These are phyloP conservation scores for Ichneumoninae sp. DNA, from an alignment of 2,888 invertebrate genomes.

Conservation along the genomic window DNA sequence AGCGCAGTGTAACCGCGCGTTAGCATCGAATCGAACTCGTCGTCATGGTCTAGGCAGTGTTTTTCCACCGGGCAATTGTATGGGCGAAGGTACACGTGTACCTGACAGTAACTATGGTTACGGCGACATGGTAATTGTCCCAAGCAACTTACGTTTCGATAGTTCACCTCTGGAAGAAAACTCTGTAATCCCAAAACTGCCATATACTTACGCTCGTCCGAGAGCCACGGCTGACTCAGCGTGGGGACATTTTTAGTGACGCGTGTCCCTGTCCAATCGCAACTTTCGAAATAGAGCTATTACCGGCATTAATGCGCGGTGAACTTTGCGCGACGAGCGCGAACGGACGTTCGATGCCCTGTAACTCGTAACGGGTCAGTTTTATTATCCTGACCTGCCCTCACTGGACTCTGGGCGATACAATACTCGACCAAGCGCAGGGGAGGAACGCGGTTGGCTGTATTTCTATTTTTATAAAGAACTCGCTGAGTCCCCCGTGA, in stretches of 20 bases:
- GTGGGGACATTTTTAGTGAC: conserved; percentile 19
- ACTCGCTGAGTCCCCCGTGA: conserved; percentile 28
- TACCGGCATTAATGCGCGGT: conserved; percentile 38
- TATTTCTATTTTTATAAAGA: conserved; percentile 61
- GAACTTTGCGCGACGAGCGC: conserved; percentile 30
- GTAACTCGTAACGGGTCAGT: conserved; percentile 57
- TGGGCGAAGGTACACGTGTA: conserved; percentile 42
- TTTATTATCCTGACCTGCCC: conserved; percentile 52
- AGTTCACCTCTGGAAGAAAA: conserved; percentile 23
- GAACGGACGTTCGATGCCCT: conserved; percentile 52
- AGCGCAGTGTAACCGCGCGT: conserved; percentile 2
- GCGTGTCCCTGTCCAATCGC: conserved; percentile 9
- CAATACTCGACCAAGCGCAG: conserved; percentile 38
- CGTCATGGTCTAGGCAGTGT: conserved; percentile 23
- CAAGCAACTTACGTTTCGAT: conserved; percentile 41
- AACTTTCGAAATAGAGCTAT: conserved; percentile 60
- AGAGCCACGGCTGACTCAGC: conserved; percentile 3
- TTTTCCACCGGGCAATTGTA: conserved; percentile 32
- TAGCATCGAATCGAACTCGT: conserved; percentile 22
- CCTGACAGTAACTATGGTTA: conserved; percentile 12
- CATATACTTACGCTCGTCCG: conserved; percentile 40
- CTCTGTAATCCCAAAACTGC: conserved; percentile 15
- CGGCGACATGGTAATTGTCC: conserved; percentile 9
- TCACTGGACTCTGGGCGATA: not conserved
- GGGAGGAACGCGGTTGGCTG: conserved; percentile 36